Conservation (phyloP, 2,888 invertebrate species). For the Antitype chi region DNA sequence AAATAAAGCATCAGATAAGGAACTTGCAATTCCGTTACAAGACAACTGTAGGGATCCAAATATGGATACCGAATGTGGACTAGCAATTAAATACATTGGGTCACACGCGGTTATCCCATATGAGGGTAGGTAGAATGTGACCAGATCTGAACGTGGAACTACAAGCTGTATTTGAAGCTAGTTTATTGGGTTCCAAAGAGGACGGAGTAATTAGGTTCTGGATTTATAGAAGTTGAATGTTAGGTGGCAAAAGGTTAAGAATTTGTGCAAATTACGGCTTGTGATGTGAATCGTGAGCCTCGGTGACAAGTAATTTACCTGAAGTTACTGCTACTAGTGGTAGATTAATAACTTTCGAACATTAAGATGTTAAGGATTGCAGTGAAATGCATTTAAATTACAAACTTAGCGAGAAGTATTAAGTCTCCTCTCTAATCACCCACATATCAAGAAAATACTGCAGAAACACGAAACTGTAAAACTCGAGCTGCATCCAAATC, state of each 20-base stretch:
- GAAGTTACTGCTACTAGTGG: not conserved
- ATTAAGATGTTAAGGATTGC: constrained; percentile 8
- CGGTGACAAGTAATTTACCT: constrained; percentile 14
- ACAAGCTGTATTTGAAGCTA: constrained; percentile 25
- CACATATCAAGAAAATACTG: not conserved
- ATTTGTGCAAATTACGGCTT: constrained; percentile 34
- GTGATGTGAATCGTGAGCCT: constrained; percentile 31
- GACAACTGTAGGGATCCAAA: constrained; percentile 55
- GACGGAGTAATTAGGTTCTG: constrained; percentile 46
- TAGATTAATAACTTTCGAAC: constrained; percentile 17
- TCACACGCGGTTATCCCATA: constrained; percentile 62
- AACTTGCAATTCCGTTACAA: constrained; percentile 62
- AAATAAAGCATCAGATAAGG: constrained; percentile 49
- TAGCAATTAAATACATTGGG: constrained; percentile 65
- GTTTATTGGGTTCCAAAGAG: constrained; percentile 49
- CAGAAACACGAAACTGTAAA: not conserved
- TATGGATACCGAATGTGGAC: constrained; percentile 58
- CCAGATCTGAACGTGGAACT: constrained; percentile 20
- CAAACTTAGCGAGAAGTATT: not conserved
- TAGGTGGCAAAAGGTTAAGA: constrained; percentile 41
- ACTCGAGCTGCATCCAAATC: not conserved
- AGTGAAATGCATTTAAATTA: not conserved
- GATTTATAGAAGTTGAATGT: constrained; percentile 45
- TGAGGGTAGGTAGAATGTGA: constrained; percentile 48
- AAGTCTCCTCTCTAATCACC: not conserved